Base-by-base conservation (phyloP, 2,888 invertebrate species). In the Geophilus truncorum region DNA sequence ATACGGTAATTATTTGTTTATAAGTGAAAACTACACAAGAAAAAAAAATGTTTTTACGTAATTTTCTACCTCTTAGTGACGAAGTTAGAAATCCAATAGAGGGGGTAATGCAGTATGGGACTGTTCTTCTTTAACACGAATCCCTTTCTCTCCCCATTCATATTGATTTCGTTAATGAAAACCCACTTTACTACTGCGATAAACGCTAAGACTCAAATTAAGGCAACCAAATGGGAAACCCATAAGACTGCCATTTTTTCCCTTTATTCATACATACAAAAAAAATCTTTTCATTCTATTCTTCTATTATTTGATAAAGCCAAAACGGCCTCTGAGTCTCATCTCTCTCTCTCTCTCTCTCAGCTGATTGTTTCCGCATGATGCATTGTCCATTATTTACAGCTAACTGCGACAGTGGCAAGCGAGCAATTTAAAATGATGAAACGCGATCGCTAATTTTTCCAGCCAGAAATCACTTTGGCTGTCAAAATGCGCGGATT, bases 151-250 rank as follows among this genome's bases (percentile, higher is more conserved):
- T 23, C 23, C 25, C 25, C 70, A 70, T 70, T 70, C 70, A 28
- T 70, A 70, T 70, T 70, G 70, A 70, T 70, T 70, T 28, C 28
- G 23, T 28, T 28, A 28, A 28, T 70, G 25, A 70, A 70, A 70
- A 25, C 70, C 70, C 70, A 70, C 70, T 70, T 70, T 70, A 51
- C 25, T 28, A 25, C 70, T 70, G 70, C 28, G 70, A 70, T 70
- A 28, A 70, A 70, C 70, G 70, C 70, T 51, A 51, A 51, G 51
- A 51, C 18, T 51, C 51, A 51, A 51, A 51, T 51, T 51, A 70
- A 45, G 18, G 18, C 12, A 18, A 45, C 45, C 45, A 45, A 45
- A 45, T 18, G 12, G 12, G 12, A 45, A 45, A 45, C 18, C 45
- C 45, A 45, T 45, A 32, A 51, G 51, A 4, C 51, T 7, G 51